Percentiles rank a stretch among this genome's conserved stretches.
These are phyloP conservation scores for Phylloscopus collybita DNA, from an alignment of 2,797 vertebrate species.

Conservation along the genomic window DNA sequence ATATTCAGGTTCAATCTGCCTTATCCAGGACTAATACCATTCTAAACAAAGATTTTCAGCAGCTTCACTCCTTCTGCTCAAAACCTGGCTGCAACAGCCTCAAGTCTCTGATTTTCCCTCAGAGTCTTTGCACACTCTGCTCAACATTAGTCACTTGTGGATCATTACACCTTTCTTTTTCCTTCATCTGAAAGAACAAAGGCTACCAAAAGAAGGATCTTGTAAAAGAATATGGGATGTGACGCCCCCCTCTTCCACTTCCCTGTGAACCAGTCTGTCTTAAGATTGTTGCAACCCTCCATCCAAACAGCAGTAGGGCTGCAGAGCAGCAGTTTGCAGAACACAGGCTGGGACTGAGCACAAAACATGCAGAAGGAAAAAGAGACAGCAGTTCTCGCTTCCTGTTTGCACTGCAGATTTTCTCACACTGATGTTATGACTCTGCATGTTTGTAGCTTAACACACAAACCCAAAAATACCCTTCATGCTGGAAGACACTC, in stretches of 20 bases:
- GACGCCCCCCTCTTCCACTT: not conserved
- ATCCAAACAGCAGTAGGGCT: not conserved
- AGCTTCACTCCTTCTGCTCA: not conserved
- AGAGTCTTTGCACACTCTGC: not conserved
- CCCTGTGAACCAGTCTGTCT: not conserved
- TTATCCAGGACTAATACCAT: not conserved
- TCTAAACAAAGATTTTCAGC: not conserved
- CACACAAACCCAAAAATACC: slow-evolving; percentile 33
- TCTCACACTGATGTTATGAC: not conserved
- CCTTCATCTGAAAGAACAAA: not conserved
- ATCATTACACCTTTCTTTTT: not conserved
- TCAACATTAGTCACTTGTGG: not conserved
- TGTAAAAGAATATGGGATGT: not conserved
- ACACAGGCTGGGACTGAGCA: not conserved
- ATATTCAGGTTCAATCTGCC: not conserved
- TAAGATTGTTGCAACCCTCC: not conserved
- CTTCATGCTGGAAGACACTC: not conserved
- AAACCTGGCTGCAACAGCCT: not conserved
- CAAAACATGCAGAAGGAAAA: not conserved
- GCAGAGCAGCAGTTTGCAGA: not conserved
- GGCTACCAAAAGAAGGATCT: not conserved
- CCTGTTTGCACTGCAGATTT: not conserved
- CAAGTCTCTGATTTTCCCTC: not conserved
- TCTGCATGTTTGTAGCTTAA: slow-evolving; percentile 31
- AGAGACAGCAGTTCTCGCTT: not conserved